Evolutionary conservation across 2,113 vertebrate genomes (phyloP), one percentile per base, ranked within the genome.

Genomic region (Recurvirostra avosetta): DNA sequence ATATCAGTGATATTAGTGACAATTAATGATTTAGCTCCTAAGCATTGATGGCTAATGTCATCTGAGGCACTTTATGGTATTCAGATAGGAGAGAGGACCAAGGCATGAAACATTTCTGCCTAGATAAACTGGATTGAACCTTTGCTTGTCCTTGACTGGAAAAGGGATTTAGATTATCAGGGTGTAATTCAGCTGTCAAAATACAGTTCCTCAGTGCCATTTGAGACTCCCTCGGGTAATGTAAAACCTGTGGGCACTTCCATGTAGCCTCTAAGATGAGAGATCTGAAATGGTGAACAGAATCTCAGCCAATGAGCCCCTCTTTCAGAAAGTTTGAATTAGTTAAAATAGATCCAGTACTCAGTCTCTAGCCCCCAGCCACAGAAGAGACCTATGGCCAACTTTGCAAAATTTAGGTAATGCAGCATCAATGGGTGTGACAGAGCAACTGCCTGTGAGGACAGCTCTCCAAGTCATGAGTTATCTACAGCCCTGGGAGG

Each of bases 381-480:
- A n/a, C 65, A 38, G 23, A 52, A 82, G 15, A 76, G 11, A 43
- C 19, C 3, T 59, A 2, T 10, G 27, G 29, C 9, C 17, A 52
- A 13, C 38, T 88, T 52, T 45, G 12, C 8, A 41, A 38, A 63
- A 50, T 56, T 49, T 38, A 75, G 18, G 6, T 49, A 29, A 38
- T 1, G 1, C 10, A 25, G 25, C 27, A 32, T 9, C 2, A 1
- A 11, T 19, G 27, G 47, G 34, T 32, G 20, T 11, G 38, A 32
- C 10, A 29, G 43, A 22, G 26, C 3, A 22, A 38, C 12, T 0
- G 0, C 0, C 2, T 66, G 22, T 23, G 41, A 70, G 65, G 71
- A 62, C 30, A 53, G 17, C 6, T 55, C 66, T 72, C 25, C 36
- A 61, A 61, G 36, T 27, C 15, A 26, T 36, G 26, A 27, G 19